These are phyloP conservation scores for Corella eumyota DNA, from an alignment of 23 tunicate genomes.

Conservation along the genomic window DNA sequence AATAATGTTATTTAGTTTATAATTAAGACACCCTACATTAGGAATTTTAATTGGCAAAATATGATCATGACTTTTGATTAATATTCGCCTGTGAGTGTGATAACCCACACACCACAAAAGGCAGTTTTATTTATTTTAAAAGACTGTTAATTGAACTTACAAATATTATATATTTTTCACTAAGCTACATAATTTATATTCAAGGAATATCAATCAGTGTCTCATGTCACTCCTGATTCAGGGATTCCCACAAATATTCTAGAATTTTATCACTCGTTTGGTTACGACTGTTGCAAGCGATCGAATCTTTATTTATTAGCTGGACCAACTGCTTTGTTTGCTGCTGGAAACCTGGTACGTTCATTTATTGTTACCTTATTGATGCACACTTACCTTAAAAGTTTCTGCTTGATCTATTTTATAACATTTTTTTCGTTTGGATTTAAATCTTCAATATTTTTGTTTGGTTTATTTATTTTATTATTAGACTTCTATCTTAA, in stretches of 20 bases:
- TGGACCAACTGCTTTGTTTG: conserved; percentile 79
- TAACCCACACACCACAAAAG: too few relatives aligned
- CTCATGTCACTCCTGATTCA: conserved; percentile 49
- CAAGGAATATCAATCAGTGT: conserved; percentile 56
- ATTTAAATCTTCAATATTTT: neutral
- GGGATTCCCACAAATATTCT: conserved; percentile 73
- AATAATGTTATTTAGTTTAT: too few relatives aligned
- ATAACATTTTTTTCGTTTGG: neutral
- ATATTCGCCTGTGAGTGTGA: too few relatives aligned
- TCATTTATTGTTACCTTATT: too few relatives aligned
- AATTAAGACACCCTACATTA: too few relatives aligned
- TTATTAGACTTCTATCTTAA: too few relatives aligned
- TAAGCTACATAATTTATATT: too few relatives aligned
- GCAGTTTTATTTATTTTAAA: too few relatives aligned
- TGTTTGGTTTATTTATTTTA: neutral
- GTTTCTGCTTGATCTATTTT: neutral
- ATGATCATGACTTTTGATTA: too few relatives aligned
- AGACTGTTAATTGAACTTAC: too few relatives aligned
- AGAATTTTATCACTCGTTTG: conserved; percentile 77
- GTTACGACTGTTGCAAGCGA: conserved; percentile 83
- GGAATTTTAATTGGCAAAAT: too few relatives aligned
- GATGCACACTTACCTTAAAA: neutral
- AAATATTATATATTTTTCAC: too few relatives aligned
- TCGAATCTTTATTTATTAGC: conserved; percentile 62
- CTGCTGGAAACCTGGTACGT: conserved; percentile 93